These are phyloP conservation scores for Ifrita kowaldi DNA, from an alignment of 2,113 vertebrate species.

Conservation along the genomic window DNA sequence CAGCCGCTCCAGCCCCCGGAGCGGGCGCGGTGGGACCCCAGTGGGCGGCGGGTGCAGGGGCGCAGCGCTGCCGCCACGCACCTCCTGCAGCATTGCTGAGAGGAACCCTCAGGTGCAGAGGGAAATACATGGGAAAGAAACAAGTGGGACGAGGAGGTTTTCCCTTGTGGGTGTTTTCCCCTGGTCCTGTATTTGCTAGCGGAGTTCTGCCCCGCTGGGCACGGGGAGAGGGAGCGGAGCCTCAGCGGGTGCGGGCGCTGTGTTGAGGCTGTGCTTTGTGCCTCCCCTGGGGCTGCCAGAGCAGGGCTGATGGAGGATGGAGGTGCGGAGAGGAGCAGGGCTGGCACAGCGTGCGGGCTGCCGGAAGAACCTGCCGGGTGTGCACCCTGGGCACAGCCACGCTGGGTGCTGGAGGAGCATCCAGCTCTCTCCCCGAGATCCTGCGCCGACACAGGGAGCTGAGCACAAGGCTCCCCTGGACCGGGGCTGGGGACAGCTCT, in stretches of 20 bases:
- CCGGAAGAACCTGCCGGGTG: not conserved
- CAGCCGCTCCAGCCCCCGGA: no score
- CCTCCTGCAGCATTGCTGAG: not conserved
- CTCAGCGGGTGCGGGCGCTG: not conserved
- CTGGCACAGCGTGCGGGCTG: not conserved
- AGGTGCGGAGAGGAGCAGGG: not conserved
- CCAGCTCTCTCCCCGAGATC: not conserved
- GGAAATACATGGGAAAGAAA: not conserved
- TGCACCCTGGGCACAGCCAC: not conserved
- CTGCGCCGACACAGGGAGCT: rapidly evolving
- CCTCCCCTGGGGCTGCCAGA: not conserved
- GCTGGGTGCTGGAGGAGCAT: not conserved
- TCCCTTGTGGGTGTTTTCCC: not conserved
- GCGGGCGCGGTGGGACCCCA: not conserved
- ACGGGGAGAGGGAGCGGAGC: not conserved
- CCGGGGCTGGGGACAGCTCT: not conserved
- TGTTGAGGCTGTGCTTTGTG: not conserved
- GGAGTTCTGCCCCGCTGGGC: not conserved
- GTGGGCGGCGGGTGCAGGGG: not conserved
- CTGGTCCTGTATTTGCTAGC: not conserved
- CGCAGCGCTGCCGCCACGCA: not conserved
- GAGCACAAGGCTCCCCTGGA: not conserved
- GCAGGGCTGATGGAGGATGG: not conserved
- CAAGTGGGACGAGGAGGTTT: not conserved
- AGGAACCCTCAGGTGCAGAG: not conserved